These are phyloP conservation scores for Leptinotarsa haldemani DNA, from an alignment of 2,888 invertebrate species.

Conservation along the genomic window DNA sequence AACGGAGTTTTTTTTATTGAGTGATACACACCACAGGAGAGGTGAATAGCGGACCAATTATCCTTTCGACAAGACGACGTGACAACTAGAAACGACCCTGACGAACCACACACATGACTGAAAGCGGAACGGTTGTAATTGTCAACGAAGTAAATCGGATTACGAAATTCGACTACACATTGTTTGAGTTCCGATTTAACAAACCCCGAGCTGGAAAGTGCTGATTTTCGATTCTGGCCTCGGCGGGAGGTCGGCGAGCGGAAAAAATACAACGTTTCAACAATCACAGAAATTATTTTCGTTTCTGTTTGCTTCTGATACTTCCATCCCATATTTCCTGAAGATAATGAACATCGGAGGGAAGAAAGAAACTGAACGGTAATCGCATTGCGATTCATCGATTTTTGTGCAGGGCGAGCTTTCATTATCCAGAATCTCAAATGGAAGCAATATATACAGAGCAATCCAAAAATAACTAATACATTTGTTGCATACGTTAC, in stretches of 20 bases:
- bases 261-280: conserved; percentile 27
- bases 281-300: conserved; percentile 23
- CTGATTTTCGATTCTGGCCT: conserved; percentile 29
- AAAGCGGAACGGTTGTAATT: conserved; percentile 19
- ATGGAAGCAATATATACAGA: background rate
- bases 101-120: conserved; percentile 9
- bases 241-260: conserved; percentile 14
- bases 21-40: no score
- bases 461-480: no score
- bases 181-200: conserved; percentile 27
- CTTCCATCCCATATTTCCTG: conserved; percentile 18
- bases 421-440: background rate
- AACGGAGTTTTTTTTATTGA: no score
- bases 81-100: background rate
- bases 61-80: background rate
- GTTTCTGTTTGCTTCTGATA: conserved; percentile 26
- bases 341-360: conserved; percentile 9
- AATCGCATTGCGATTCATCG: conserved; percentile 24
- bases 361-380: conserved; percentile 11
- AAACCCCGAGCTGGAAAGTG: conserved; percentile 18
- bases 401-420: conserved; percentile 1
- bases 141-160: conserved; percentile 18
- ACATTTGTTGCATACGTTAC: no score
- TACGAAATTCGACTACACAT: conserved; percentile 26
- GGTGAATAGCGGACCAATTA: no score